Evolutionary conservation across 2,113 vertebrate species (phyloP).

Genomic region (Pomatorhinus ruficollis): DNA sequence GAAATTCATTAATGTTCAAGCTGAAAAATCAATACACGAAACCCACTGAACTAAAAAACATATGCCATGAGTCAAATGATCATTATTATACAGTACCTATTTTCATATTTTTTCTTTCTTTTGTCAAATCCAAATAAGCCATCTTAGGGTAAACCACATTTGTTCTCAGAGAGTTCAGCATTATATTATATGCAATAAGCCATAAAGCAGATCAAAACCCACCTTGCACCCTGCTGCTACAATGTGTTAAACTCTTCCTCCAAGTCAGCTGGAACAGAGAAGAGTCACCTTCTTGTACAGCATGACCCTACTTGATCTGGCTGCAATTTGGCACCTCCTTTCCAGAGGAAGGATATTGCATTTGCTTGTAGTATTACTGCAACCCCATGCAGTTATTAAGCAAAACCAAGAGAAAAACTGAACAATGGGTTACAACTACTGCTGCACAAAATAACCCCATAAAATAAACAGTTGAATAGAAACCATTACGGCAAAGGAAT

Average conservation of each 20-base stretch:
- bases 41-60: slow-evolving; percentile 32
- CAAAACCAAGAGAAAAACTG: background rate
- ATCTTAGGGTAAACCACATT: background rate
- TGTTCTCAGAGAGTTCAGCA: background rate
- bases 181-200: background rate
- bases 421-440: background rate
- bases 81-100: background rate
- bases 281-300: background rate
- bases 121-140: background rate
- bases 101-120: background rate
- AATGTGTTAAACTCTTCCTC: background rate
- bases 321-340: background rate
- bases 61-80: slow-evolving; percentile 8
- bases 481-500: background rate
- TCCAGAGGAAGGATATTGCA: background rate
- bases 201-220: background rate
- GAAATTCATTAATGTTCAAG: slow-evolving; percentile 56
- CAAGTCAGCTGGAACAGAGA: background rate
- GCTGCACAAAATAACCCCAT: background rate
- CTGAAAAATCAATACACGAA: slow-evolving; percentile 53
- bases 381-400: fast-evolving
- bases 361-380: background rate
- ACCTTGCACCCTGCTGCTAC: background rate
- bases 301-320: background rate
- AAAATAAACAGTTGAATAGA: background rate